Evolutionary conservation across 1,140 invertebrate genomes (phyloP).

Genomic region (Sminthurinus signatus): DNA sequence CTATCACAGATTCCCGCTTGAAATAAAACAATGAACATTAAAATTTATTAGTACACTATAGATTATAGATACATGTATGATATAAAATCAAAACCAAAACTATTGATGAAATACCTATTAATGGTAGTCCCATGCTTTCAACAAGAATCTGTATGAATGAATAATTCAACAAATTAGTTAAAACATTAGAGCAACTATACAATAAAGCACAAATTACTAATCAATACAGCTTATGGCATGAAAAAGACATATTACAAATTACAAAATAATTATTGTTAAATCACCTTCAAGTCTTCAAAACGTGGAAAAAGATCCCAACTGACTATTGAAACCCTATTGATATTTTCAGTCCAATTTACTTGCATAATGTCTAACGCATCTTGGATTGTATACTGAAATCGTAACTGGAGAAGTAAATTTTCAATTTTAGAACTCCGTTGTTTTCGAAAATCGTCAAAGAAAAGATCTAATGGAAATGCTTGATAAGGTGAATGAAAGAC

Average conservation of each 20-base stretch:
- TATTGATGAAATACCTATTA: too few relatives aligned
- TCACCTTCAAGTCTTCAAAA: slow-evolving; percentile 50
- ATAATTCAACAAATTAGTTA: too few relatives aligned
- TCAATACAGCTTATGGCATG: too few relatives aligned
- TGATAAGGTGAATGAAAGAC: slow-evolving; percentile 62
- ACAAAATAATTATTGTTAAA: slow-evolving; percentile 16
- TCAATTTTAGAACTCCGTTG: slow-evolving; percentile 56
- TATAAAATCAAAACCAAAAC: too few relatives aligned
- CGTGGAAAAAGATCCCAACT: slow-evolving; percentile 51
- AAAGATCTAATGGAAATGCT: slow-evolving; percentile 61
- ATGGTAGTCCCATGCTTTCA: too few relatives aligned
- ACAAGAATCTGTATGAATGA: too few relatives aligned
- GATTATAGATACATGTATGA: too few relatives aligned
- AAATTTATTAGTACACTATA: too few relatives aligned
- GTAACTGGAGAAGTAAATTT: slow-evolving; percentile 49
- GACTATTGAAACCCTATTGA: slow-evolving; percentile 48
- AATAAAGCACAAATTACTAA: too few relatives aligned
- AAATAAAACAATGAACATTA: slow-evolving; percentile 39
- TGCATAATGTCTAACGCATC: slow-evolving; percentile 47
- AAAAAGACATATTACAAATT: too few relatives aligned
- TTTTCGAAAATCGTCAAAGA: slow-evolving; percentile 56
- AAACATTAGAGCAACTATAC: too few relatives aligned
- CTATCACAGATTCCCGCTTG: slow-evolving; percentile 56
- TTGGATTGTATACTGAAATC: slow-evolving; percentile 43
- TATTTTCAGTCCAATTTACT: slow-evolving; percentile 47